Percentiles rank a stretch among this genome's conserved stretches.
Conservation (phyloP, 2,888 invertebrate genomes). For the Hirtodrosophila duncani region DNA sequence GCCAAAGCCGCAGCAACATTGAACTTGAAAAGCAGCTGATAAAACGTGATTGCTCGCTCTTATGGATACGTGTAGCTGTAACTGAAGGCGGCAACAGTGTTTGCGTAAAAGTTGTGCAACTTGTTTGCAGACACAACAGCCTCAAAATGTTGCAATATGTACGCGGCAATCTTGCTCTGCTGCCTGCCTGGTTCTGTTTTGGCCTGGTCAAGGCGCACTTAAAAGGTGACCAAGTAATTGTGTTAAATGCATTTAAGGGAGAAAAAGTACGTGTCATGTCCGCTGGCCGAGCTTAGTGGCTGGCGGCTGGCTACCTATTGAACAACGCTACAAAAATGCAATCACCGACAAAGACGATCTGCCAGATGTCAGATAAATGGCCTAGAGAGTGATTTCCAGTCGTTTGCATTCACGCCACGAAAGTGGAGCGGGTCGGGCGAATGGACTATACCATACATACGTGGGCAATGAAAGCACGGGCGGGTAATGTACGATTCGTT, state of each 20-base stretch:
- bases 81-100: slow-evolving; percentile 28
- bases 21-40: slow-evolving; percentile 46
- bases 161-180: slow-evolving; percentile 11
- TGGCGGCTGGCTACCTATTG: too few relatives aligned
- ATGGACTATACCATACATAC: too few relatives aligned
- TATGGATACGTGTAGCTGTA: background rate
- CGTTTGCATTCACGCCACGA: background rate
- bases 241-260: slow-evolving; percentile 32
- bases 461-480: background rate
- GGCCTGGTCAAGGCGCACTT: slow-evolving; percentile 31
- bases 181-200: slow-evolving; percentile 19
- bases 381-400: background rate
- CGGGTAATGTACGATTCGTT: slow-evolving; percentile 1
- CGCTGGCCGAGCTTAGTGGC: too few relatives aligned
- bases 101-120: slow-evolving; percentile 53
- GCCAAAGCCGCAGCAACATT: slow-evolving; percentile 42
- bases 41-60: background rate
- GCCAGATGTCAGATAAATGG: too few relatives aligned
- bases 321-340: too few relatives aligned
- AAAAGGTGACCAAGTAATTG: slow-evolving; percentile 18
- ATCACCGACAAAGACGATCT: too few relatives aligned
- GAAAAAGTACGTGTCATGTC: slow-evolving; percentile 22
- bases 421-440: too few relatives aligned
- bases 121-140: slow-evolving; percentile 25
- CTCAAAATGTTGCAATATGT: slow-evolving; percentile 21